Percentiles rank a stretch among this genome's conserved stretches.
Evolutionary conservation across 1,140 invertebrate species (phyloP).

Genomic region (Linepithema humile): DNA sequence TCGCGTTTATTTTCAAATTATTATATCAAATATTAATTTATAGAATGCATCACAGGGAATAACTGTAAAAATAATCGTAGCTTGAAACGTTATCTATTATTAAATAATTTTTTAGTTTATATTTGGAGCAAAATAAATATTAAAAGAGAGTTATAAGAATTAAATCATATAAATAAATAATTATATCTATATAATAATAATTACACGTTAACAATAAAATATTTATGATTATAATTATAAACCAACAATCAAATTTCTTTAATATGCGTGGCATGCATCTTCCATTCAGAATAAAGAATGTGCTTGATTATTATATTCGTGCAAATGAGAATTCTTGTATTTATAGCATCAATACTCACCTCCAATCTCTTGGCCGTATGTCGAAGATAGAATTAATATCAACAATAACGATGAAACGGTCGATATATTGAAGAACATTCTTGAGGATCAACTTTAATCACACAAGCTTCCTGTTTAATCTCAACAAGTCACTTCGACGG

Average conservation of each 20-base stretch:
- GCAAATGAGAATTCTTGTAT: neutral
- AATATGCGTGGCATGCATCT: too few species aligned
- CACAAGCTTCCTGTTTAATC: neutral
- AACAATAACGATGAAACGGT: neutral
- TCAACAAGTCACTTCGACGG: neutral
- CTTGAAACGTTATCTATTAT: neutral
- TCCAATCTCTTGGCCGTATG: neutral
- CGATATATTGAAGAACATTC: neutral
- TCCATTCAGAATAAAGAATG: neutral
- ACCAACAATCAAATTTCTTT: neutral
- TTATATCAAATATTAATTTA: neutral
- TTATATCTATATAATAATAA: neutral
- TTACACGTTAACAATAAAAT: too few species aligned
- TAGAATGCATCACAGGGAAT: neutral
- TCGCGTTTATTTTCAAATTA: neutral
- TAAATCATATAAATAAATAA: neutral
- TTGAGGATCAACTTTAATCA: slow-evolving; percentile 5
- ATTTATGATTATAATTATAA: neutral
- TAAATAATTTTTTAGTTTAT: neutral
- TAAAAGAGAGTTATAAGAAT: neutral
- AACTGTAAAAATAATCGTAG: neutral
- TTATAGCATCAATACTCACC: slow-evolving; percentile 26
- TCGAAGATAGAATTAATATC: neutral
- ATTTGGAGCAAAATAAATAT: neutral
- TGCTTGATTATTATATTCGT: neutral